These are phyloP conservation scores for Siniperca chuatsi DNA, from an alignment of 2,113 vertebrate genomes.

Conservation along the genomic window DNA sequence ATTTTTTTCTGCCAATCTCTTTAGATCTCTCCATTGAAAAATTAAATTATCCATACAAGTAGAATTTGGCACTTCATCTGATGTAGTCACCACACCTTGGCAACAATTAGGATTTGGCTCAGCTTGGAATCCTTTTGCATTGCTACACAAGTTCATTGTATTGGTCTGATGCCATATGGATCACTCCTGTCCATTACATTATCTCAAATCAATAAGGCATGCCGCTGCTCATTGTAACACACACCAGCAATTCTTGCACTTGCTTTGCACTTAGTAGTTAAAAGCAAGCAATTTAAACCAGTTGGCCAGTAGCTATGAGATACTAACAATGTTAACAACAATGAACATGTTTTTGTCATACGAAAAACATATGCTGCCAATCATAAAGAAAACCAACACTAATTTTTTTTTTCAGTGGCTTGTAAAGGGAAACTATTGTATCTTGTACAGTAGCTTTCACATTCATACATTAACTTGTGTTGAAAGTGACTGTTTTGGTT, in stretches of 20 bases:
- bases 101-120: constrained; percentile 36
- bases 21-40: neutral
- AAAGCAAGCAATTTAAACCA: constrained; percentile 51
- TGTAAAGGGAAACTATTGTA: neutral
- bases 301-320: neutral
- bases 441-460: neutral
- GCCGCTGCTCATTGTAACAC: constrained; percentile 14
- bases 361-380: neutral
- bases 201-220: constrained; percentile 58
- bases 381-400: neutral
- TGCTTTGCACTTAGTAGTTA: constrained; percentile 28
- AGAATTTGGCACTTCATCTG: neutral
- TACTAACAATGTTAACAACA: constrained; percentile 5
- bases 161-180: constrained; percentile 45
- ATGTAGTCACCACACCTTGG: neutral
- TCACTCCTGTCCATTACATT: constrained; percentile 50
- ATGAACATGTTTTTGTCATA: neutral
- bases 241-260: constrained; percentile 16
- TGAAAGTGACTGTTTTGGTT: neutral
- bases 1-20: constrained; percentile 1
- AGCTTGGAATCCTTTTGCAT: constrained; percentile 21
- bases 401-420: neutral
- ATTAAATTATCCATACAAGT: constrained; percentile 21
- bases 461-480: neutral
- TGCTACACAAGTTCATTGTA: constrained; percentile 59